These are phyloP conservation scores for Gonatopus flavifemur DNA, from an alignment of 1,140 invertebrate genomes.

Conservation along the genomic window DNA sequence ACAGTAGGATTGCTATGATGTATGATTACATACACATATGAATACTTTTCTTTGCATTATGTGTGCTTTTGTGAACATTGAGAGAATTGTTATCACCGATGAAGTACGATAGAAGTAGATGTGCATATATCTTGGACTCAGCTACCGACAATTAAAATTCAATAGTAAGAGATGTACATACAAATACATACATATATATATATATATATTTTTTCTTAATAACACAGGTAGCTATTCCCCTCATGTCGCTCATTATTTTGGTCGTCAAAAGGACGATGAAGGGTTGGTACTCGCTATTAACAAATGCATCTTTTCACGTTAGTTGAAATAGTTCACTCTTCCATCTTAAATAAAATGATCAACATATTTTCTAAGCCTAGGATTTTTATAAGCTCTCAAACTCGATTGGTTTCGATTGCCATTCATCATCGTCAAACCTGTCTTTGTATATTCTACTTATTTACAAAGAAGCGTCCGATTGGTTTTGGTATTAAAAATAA, in stretches of 20 bases:
- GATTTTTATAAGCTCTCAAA: no score
- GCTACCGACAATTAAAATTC: constrained; percentile 34
- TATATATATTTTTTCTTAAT: no score
- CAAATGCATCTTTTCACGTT: constrained; percentile 15
- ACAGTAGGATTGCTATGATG: no score
- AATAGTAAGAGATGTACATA: constrained; percentile 40
- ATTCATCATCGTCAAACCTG: no score
- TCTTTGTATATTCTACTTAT: no score
- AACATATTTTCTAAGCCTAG: no score
- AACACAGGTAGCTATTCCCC: no score
- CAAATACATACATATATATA: constrained; percentile 31
- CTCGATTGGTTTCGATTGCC: no score
- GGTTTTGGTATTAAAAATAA: constrained; percentile 62
- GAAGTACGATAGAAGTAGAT: constrained; percentile 38
- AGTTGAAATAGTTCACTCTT: no score
- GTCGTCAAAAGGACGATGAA: constrained; percentile 33
- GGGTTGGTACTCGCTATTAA: background rate
- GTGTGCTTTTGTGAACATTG: constrained; percentile 21
- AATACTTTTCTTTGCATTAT: background rate
- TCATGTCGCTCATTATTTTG: constrained; percentile 21
- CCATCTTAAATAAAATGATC: no score
- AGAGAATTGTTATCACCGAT: constrained; percentile 32
- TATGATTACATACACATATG: no score
- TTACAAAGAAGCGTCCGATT: constrained; percentile 53
- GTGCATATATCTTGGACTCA: constrained; percentile 20